phyloP scores from a whole-genome alignment of 2,113 vertebrate species.

The Crypturellus undulatus region DNA sequence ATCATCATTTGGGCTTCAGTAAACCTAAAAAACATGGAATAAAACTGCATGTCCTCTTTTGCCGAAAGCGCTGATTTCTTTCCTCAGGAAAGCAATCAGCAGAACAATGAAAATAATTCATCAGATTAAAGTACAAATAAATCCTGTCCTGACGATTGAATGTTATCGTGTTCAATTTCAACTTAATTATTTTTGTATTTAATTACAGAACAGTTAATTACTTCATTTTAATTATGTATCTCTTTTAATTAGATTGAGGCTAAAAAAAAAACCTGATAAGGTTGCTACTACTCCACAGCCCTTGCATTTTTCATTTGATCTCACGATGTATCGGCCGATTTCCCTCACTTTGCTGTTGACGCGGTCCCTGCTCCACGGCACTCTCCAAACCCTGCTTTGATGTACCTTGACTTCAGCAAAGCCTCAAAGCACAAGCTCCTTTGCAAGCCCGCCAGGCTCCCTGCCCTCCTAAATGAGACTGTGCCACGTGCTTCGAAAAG shows the following conservation, averaged over 20 bases:
- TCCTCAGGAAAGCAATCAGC: constrained; percentile 37
- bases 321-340: not conserved
- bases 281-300: not conserved
- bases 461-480: fast-evolving
- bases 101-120: constrained; percentile 69
- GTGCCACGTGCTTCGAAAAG: not conserved
- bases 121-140: constrained; percentile 76
- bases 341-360: not conserved
- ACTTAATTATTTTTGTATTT: constrained; percentile 81
- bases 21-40: not conserved
- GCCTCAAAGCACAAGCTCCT: not conserved
- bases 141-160: constrained; percentile 74
- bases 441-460: not conserved
- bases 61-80: not conserved
- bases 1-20: not conserved
- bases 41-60: not conserved
- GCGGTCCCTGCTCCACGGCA: not conserved
- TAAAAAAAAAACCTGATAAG: constrained; percentile 32
- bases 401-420: not conserved
- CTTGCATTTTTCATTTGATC: constrained; percentile 25
- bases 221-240: constrained; percentile 75
- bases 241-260: constrained; percentile 69
- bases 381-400: not conserved
- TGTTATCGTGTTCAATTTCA: constrained; percentile 76
- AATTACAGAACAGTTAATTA: constrained; percentile 79